Base-by-base conservation (phyloP, 1,140 invertebrate genomes). In the Antheraea mylitta region DNA sequence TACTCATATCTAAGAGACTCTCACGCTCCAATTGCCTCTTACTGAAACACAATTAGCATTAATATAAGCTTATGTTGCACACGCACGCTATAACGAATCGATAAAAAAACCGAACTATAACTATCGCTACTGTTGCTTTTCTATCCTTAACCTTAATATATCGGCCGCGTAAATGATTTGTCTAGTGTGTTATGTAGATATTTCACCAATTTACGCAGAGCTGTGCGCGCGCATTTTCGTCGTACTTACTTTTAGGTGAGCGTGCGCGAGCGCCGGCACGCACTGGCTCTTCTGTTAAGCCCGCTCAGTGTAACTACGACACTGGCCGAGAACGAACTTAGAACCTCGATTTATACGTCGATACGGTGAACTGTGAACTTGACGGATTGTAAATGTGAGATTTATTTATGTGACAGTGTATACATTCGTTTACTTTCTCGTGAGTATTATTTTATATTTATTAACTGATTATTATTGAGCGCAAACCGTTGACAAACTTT, bases 71-170 rank as follows among this genome's bases (percentile, higher is more conserved):
- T 10, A 30, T 61, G 19, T 61, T 11, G 19, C 9, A 60, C 8
- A 70, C 64, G 62, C 76, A 77, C 71, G 71, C 65, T 75, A 78
- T 75, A 73, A 64, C 73, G 72, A 80, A 86, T 85, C 75, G 77
- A 78, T 78, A 78, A 82, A 81, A 85, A 81, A 83, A 76, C 73
- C 69, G 70, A 64, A 69, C 65, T 60, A 80, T 84, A 74, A 78
- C 79, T 84, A 80, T 77, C 66, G 66, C 72, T 73, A 72, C 70
- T 60, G 59, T 66, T 67, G 69, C 69, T 79, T 80, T 82, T 75
- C 76, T 82, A 88, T 88, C 88, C 86, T 90, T 89, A 86, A 88
- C 86, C 86, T 89, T 88, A 87, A 86, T 85, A 81, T 74, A 74
- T 71, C 16, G 45, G 11, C 45, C 11, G 6, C 16, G 45, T 53